Percentiles rank a stretch among this genome's conserved stretches.
These are phyloP conservation scores for Eristalinus aeneus DNA, from an alignment of 2,888 invertebrate species.

Conservation along the genomic window DNA sequence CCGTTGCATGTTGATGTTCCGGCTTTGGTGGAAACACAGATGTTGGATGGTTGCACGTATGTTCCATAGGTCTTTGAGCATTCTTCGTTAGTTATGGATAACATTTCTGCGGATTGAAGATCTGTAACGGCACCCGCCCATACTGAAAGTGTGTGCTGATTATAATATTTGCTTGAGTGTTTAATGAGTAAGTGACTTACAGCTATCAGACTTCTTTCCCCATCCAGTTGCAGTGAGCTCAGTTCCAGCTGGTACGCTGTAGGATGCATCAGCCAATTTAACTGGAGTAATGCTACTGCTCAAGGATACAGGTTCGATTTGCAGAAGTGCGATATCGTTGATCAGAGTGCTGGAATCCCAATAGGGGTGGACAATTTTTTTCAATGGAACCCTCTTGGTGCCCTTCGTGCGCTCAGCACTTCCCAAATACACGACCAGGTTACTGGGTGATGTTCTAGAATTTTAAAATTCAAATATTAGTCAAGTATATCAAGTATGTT, in stretches of 20 bases:
- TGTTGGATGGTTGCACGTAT: background rate
- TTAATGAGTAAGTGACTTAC: background rate
- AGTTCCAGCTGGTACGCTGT: slow-evolving; percentile 7
- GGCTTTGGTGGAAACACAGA: background rate
- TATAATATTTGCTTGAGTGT: background rate
- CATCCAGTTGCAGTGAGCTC: slow-evolving; percentile 24
- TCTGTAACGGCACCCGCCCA: background rate
- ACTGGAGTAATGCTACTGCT: background rate
- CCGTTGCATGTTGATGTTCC: slow-evolving; percentile 73
- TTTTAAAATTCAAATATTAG: background rate
- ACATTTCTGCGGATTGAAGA: background rate
- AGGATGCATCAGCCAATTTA: background rate
- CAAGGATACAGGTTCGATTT: slow-evolving; percentile 10
- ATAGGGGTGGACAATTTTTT: slow-evolving; percentile 4
- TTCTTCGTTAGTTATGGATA: background rate
- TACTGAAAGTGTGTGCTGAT: background rate
- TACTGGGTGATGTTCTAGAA: background rate
- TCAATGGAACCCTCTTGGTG: background rate
- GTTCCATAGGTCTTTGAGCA: background rate
- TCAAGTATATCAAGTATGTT: background rate
- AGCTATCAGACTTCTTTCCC: slow-evolving; percentile 27
- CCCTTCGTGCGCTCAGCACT: background rate
- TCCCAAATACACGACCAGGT: background rate
- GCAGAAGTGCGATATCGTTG: slow-evolving; percentile 24
- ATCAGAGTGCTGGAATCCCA: slow-evolving; percentile 8